A percentile compares a stretch with the other conserved stretches of the same genome.
Evolutionary conservation across 2,797 vertebrate species (phyloP).

Genomic region (Acipenser ruthenus): DNA sequence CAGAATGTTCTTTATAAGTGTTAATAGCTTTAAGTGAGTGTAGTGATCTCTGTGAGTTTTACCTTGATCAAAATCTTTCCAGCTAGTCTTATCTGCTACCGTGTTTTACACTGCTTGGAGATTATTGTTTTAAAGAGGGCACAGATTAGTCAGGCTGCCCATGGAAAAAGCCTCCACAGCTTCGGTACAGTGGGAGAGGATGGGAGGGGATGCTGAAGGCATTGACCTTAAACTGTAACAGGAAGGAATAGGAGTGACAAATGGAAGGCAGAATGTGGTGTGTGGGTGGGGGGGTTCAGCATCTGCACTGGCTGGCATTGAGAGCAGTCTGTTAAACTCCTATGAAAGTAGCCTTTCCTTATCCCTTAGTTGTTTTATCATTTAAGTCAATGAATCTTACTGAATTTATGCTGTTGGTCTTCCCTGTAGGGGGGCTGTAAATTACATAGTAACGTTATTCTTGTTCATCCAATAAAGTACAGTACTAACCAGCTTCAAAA

Average conservation of each 20-base stretch:
- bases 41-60: constrained; percentile 16
- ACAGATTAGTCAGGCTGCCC: constrained; percentile 31
- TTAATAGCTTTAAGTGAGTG: constrained; percentile 9
- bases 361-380: too few relatives aligned
- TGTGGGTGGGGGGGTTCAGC: constrained; percentile 7
- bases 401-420: not conserved
- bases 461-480: too few relatives aligned
- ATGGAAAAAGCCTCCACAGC: not conserved
- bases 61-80: not conserved
- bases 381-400: too few relatives aligned
- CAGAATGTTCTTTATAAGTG: constrained; percentile 12
- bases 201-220: constrained; percentile 28
- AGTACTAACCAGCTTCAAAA: not conserved
- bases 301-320: not conserved
- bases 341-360: not conserved
- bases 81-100: too few relatives aligned
- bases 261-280: not conserved
- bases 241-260: constrained; percentile 55
- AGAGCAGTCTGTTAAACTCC: not conserved
- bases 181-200: constrained; percentile 15
- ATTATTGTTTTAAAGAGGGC: not conserved
- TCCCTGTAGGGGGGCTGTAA: not conserved
- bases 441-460: not conserved
- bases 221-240: constrained; percentile 40
- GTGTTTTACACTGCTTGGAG: not conserved